Conservation (phyloP, 2,888 invertebrate species). For the Sarcophaga rosellei region DNA sequence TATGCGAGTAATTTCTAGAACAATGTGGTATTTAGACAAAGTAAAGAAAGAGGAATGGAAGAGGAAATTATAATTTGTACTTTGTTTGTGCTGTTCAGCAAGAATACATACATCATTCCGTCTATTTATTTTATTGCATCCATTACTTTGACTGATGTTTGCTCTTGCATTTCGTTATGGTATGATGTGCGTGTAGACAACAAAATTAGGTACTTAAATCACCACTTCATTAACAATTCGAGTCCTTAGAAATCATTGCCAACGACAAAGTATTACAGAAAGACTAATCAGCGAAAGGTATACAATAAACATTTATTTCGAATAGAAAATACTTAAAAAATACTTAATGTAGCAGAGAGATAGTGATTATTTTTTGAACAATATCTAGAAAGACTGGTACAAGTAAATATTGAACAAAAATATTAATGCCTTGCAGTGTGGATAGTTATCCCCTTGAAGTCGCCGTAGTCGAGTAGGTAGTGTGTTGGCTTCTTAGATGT, state of each 20-base stretch:
- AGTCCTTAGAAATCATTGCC: not conserved
- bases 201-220: not conserved
- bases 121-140: not conserved
- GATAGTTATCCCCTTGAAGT: no score
- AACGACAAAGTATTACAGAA: not conserved
- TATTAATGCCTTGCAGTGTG: no score
- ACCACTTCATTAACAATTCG: constrained; percentile 6
- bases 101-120: not conserved
- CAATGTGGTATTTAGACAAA: no score
- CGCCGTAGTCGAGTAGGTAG: no score
- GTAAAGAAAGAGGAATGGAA: no score
- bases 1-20: no score
- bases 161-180: not conserved
- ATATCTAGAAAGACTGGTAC: no score
- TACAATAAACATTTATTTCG: not conserved
- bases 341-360: not conserved
- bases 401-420: no score
- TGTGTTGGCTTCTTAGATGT: no score
- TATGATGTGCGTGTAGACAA: not conserved
- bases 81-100: not conserved
- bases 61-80: no score
- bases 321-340: not conserved
- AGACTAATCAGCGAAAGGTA: not conserved
- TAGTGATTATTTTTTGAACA: no score
- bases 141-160: constrained; percentile 8